phyloP scores from a whole-genome alignment of 2,113 vertebrate genomes.

The Manacus vitellinus region DNA sequence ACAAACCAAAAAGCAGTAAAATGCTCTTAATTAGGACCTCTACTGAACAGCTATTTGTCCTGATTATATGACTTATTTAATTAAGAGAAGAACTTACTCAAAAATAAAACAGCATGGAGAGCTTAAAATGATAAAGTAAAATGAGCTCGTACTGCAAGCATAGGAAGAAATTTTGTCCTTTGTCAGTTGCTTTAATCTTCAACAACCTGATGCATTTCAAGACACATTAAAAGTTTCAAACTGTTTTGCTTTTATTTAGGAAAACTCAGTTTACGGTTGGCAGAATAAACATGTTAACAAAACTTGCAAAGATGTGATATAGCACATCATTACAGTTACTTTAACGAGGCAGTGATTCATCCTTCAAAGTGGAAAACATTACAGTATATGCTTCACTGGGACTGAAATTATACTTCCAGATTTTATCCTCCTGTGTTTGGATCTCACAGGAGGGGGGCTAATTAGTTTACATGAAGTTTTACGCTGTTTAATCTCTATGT shows the following conservation, averaged over 20 bases:
- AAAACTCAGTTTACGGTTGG: background rate
- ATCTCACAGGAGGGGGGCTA: background rate
- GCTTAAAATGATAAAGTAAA: background rate
- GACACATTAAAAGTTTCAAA: background rate
- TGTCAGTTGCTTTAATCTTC: background rate
- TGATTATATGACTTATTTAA: slow-evolving; percentile 7
- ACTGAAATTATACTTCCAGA: background rate
- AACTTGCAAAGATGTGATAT: background rate
- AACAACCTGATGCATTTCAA: background rate
- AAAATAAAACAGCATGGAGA: background rate
- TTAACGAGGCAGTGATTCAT: background rate
- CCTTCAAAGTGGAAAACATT: background rate
- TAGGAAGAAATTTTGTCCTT: background rate
- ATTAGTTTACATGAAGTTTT: background rate
- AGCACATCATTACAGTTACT: background rate
- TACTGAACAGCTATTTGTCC: background rate
- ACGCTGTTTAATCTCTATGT: background rate
- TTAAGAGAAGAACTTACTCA: background rate
- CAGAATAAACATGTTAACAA: background rate
- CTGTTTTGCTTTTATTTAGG: background rate
- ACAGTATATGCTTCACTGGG: background rate
- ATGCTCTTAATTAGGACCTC: slow-evolving; percentile 13
- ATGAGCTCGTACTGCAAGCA: background rate
- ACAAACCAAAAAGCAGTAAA: slow-evolving; percentile 1
- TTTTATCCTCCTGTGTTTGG: background rate